phyloP scores from a whole-genome alignment of 2,113 vertebrate genomes.

The Sigmodon hispidus region DNA sequence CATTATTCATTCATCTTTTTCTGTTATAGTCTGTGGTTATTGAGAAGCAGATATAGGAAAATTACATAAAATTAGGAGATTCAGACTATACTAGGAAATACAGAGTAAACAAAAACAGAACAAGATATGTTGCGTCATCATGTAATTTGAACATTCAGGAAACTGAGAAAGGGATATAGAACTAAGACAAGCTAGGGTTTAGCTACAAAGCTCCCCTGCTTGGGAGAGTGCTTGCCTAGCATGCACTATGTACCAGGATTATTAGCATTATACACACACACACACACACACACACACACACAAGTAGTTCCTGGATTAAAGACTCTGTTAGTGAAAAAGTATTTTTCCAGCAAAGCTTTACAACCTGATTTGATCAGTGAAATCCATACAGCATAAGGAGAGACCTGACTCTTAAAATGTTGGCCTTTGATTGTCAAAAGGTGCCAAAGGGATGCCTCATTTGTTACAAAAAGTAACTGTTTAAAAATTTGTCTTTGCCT shows the following conservation, averaged over 20 bases:
- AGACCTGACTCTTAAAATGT: background rate
- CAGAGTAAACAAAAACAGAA: background rate
- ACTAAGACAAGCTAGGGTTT: background rate
- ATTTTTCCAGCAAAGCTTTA: background rate
- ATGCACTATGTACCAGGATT: background rate
- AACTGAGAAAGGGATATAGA: too few species aligned
- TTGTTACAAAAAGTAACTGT: background rate
- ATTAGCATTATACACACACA: background rate
- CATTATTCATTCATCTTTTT: background rate
- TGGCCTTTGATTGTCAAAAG: background rate
- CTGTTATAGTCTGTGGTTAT: background rate
- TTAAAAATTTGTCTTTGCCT: background rate
- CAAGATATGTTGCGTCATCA: background rate
- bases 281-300: background rate
- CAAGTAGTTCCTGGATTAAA: background rate
- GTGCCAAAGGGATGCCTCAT: background rate
- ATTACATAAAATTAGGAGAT: background rate
- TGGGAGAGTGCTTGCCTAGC: background rate
- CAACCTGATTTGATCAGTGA: background rate
- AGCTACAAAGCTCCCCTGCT: background rate
- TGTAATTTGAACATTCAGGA: background rate
- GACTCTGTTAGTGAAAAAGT: background rate
- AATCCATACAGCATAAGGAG: background rate
- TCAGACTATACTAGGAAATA: background rate
- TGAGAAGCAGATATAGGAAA: background rate